Evolutionary conservation across 2,888 invertebrate genomes (phyloP).

Genomic region (Drosophila anomalata): DNA sequence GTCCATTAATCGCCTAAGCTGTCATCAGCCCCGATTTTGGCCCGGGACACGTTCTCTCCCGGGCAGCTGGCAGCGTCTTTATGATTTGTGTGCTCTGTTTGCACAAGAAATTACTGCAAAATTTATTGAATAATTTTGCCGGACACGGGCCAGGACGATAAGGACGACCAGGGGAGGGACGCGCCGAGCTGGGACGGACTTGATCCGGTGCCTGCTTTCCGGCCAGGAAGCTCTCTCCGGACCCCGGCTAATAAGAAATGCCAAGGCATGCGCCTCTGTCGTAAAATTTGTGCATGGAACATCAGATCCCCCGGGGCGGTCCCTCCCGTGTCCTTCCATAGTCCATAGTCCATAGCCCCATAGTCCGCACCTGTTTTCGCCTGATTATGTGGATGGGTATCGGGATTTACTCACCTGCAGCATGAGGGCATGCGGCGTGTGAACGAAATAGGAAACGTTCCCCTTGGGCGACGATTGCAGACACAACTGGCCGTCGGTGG

Average conservation of each 20-base stretch:
- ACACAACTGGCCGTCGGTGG: constrained; percentile 99
- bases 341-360: no score
- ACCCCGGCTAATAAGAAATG: constrained; percentile 74
- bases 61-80: constrained; percentile 39
- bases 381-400: not conserved
- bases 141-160: constrained; percentile 2
- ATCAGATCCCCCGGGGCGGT: not conserved
- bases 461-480: constrained; percentile 99
- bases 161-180: not conserved
- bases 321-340: not conserved
- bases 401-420: constrained; percentile 89
- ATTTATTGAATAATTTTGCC: constrained; percentile 77
- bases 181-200: not conserved
- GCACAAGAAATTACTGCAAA: constrained; percentile 77
- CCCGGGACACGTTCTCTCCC: constrained; percentile 34
- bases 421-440: constrained; percentile 99
- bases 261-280: constrained; percentile 73
- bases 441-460: constrained; percentile 98
- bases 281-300: constrained; percentile 74
- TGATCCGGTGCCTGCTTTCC: constrained; percentile 9
- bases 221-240: constrained; percentile 5
- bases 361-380: not conserved
- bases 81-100: constrained; percentile 77
- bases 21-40: constrained; percentile 23
- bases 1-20: constrained; percentile 39